Percentiles rank a stretch among this genome's conserved stretches.
These are phyloP conservation scores for Lemur catta DNA, from an alignment of 2,797 vertebrate genomes.

Conservation along the genomic window DNA sequence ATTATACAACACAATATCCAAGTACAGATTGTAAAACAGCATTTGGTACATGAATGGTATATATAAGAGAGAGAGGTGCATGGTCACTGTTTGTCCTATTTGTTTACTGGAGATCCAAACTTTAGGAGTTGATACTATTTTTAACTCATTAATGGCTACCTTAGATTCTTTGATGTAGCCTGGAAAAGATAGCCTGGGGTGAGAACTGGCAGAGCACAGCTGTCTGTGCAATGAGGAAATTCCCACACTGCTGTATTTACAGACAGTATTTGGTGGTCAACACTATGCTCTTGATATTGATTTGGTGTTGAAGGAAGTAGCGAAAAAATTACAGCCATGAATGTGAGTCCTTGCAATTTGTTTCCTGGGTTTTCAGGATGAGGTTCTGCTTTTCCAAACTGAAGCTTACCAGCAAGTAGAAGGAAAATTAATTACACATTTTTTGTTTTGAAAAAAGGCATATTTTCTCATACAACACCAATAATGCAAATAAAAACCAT, in stretches of 20 bases:
- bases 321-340: not conserved
- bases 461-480: not conserved
- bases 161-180: not conserved
- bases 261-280: not conserved
- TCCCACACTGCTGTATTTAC: not conserved
- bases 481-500: not conserved
- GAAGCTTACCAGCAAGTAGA: not conserved
- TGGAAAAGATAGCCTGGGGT: not conserved
- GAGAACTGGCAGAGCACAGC: not conserved
- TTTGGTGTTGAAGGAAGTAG: not conserved
- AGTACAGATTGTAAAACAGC: not conserved
- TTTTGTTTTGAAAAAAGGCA: not conserved
- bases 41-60: not conserved
- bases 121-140: slow-evolving; percentile 4
- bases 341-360: not conserved
- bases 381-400: slow-evolving; percentile 28
- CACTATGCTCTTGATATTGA: not conserved
- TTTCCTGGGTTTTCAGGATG: not conserved
- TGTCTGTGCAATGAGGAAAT: not conserved
- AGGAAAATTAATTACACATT: not conserved
- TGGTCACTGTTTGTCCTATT: not conserved
- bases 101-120: not conserved
- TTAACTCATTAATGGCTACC: not conserved
- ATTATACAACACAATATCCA: not conserved
- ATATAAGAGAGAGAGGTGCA: not conserved